Base-by-base conservation (phyloP, 2,888 invertebrate species). In the Parochlus steinenii region DNA sequence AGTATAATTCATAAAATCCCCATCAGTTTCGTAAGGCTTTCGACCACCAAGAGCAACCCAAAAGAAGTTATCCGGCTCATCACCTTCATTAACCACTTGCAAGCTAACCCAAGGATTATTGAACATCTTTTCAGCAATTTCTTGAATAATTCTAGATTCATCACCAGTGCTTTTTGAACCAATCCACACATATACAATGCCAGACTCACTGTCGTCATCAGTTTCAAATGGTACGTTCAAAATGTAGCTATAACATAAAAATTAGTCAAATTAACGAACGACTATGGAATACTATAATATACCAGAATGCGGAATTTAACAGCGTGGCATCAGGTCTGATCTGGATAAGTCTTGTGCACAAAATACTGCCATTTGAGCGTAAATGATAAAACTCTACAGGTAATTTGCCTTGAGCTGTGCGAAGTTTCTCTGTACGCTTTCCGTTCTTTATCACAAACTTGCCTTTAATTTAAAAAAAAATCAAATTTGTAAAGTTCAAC, bases 51-150 rank as follows among this genome's bases (percentile, higher is more conserved):
- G 64, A n/a, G 79, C 92, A 27, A 90, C 79, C 95, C 95, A 97
- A 64, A 95, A 95, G 68, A 95, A 95, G 54, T 93, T 93, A 52
- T 95, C 93, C 0, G 95, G 93, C 57, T 97, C 97, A 53, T 86
- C 86, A 11, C 93, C 93, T 63, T 95, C 95, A 39, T 76, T 76
- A 33, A 92, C 51, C 58, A 83, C 82, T 65, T 80, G 77, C 43
- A 77, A 49, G 54, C 74, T 76, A 41, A 76, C 72, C 76, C 76
- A 77, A 1, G 76, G 74, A 53, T 65, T 81, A 51, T 86, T 85
- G 54, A 86, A 89, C 73, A 89, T 85, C 50, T 85, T 77, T 51
- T 89, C 85, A 2, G 93, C 93, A 43, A 93, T 82, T 56, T 90
- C 90, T 55, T 86, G 82, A 30, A 86, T 69, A 37, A 93, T 67